Conservation (phyloP, 2,888 invertebrate genomes). For the Drosophila niveifrons region DNA sequence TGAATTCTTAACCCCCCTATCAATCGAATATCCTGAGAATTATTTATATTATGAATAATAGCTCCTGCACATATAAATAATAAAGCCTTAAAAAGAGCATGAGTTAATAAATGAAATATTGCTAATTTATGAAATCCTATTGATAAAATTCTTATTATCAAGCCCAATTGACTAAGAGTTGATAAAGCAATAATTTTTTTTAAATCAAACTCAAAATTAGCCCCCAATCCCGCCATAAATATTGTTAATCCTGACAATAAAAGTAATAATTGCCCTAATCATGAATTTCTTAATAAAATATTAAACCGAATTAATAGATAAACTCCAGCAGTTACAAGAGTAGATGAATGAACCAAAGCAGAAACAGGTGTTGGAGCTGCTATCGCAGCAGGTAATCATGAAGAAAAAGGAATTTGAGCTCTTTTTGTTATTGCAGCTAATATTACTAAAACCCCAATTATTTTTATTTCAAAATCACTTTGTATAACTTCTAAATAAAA, state of each 20-base stretch:
- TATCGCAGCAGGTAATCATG: constrained; percentile 91
- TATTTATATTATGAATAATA: constrained; percentile 88
- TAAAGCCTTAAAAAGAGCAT: constrained; percentile 92
- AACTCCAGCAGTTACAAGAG: constrained; percentile 87
- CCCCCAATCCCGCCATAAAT: constrained; percentile 88
- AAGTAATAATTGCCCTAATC: constrained; percentile 86
- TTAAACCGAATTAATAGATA: constrained; percentile 47
- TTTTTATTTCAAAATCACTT: constrained; percentile 85
- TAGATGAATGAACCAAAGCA: constrained; percentile 27
- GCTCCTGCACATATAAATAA: constrained; percentile 90
- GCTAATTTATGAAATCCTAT: constrained; percentile 87
- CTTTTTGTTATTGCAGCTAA: constrained; percentile 90
- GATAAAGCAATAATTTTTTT: constrained; percentile 91
- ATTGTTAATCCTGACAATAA: constrained; percentile 87
- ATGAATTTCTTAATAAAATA: constrained; percentile 85
- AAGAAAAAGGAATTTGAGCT: constrained; percentile 93
- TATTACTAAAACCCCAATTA: constrained; percentile 86
- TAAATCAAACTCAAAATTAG: constrained; percentile 89
- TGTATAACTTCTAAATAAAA: constrained; percentile 86
- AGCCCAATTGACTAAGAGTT: constrained; percentile 86
- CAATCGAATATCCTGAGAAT: constrained; percentile 86
- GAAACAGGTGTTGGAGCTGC: constrained; percentile 86
- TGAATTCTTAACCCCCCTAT: constrained; percentile 28
- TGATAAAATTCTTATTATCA: constrained; percentile 89
- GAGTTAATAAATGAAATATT: constrained; percentile 90